Evolutionary conservation across 2,888 invertebrate species (phyloP), one percentile per base, ranked within the genome.

Genomic region (Creontiades dilutus): DNA sequence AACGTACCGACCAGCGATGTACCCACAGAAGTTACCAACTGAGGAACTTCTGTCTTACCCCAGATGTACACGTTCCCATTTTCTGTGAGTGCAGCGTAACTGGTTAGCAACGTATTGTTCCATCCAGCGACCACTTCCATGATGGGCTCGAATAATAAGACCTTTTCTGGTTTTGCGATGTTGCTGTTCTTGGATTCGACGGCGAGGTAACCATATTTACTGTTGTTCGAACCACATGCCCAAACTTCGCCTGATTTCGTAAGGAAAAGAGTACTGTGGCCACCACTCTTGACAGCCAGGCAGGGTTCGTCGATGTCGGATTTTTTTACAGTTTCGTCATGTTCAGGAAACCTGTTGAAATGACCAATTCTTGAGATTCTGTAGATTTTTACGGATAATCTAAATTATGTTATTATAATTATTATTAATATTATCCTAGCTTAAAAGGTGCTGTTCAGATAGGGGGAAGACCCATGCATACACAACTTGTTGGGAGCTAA

Each of bases 201-300:
- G 1, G 52, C 88, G 19, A 88, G 88, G 37, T 27, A 78, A 23
- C 88, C 88, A 37, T 88, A 28, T 11, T 16, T 19, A 3, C 13
- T 16, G 52, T 80, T 52, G 88, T 88, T 88, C 48, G 78, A 27
- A 2, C 88, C 88, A 28, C 78, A 78, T 23, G 88, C 88, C 48
- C 52, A 88, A 14, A 88, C 76, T 16, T 76, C 19, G 19, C 88
- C 88, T 13, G 48, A 48, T 23, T 47, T 78, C 0, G 52, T 55
- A 9, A 88, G 52, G 78, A 88, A 88, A 14, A 88, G 14, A 1
- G 88, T 78, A n/a, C 76, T 76, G 55, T 78, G 88, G 16, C 88
- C 88, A 1, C 88, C 88, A 23, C 78, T 78, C 28, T 88, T 57
- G 9, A 88, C 88, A 28, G 55, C 47, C 5, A 55, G 61, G 19